Evolutionary conservation across 2,888 invertebrate species (phyloP), one percentile per base, ranked within the genome.

Genomic region (Drosophila eohydei): DNA sequence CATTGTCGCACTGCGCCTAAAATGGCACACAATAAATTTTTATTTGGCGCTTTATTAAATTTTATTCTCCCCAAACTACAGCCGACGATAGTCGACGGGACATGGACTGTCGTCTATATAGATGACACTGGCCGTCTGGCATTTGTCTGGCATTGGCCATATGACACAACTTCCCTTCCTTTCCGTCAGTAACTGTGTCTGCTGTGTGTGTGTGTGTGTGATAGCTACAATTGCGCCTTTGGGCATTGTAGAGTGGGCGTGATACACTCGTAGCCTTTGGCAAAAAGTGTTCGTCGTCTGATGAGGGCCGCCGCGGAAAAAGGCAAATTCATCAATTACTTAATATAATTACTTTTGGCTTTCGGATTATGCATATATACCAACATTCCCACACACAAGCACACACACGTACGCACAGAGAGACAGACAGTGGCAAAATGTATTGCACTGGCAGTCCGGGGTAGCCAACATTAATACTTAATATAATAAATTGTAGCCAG

Each of bases 321-420:
- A 80, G 86, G 87, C 88, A 87, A 88, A 89, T 89, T 89, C 90
- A 89, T 89, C 89, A 89, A 89, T 89, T 89, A 89, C 89, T 89
- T 89, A 89, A 90, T 90, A 88, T 89, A 89, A 89, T 89, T 89
- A 89, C 89, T 89, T 89, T 90, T 89, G 89, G 89, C 90, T 89
- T 90, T 90, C 88, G 90, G 88, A 89, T 89, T 89, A 89, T 90
- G 90, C 89, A 89, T 76, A 82, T 75, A 80, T 67, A 79, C 78
- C 70, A 61, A 65, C 61, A 68, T 56, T 59, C 65, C 65, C 34
- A 40, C 55, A 71, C 38, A 58, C 61, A 62, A 44, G 46, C 38
- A 48, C 38, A 52, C 54, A 7, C 48, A 12, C 1, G 14, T 0
- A 26, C 11, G 48, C 5, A 36, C 30, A 21, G 3, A 11, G 7